These are phyloP conservation scores for Pangasius sanitwongsei DNA, from an alignment of 2,797 vertebrate genomes.

Conservation along the genomic window DNA sequence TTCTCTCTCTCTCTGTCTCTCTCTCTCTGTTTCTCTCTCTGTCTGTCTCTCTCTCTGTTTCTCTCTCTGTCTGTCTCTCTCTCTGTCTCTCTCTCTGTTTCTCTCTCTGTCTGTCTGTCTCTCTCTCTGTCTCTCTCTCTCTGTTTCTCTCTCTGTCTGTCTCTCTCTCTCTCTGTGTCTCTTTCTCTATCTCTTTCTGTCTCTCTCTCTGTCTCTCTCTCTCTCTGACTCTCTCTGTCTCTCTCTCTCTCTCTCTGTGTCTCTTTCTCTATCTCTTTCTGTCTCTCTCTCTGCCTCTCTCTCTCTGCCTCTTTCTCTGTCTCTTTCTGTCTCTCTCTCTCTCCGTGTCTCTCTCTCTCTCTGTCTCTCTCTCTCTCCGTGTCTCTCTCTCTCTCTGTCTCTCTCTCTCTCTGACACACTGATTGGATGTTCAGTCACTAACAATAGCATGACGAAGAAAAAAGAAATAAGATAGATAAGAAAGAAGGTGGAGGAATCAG, in stretches of 20 bases:
- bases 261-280: too few relatives aligned
- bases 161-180: neutral
- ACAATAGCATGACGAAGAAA: neutral
- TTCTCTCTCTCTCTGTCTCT: neutral
- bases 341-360: neutral
- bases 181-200: neutral
- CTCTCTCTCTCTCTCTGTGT: neutral
- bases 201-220: neutral
- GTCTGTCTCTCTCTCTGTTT: neutral
- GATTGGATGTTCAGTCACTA: neutral
- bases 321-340: neutral
- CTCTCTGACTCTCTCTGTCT: too few relatives aligned
- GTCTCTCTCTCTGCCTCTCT: neutral
- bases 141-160: neutral
- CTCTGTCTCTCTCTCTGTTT: neutral
- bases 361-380: neutral
- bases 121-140: neutral
- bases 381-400: neutral
- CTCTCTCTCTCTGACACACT: neutral
- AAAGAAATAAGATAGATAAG: neutral
- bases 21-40: neutral
- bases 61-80: neutral
- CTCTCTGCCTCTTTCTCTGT: neutral
- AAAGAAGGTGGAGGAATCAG: conserved; percentile 34
- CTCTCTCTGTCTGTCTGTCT: neutral